Percentiles rank a stretch among this genome's conserved stretches.
phyloP scores from a whole-genome alignment of 1,140 invertebrate genomes.

The Halictus rubicundus region DNA sequence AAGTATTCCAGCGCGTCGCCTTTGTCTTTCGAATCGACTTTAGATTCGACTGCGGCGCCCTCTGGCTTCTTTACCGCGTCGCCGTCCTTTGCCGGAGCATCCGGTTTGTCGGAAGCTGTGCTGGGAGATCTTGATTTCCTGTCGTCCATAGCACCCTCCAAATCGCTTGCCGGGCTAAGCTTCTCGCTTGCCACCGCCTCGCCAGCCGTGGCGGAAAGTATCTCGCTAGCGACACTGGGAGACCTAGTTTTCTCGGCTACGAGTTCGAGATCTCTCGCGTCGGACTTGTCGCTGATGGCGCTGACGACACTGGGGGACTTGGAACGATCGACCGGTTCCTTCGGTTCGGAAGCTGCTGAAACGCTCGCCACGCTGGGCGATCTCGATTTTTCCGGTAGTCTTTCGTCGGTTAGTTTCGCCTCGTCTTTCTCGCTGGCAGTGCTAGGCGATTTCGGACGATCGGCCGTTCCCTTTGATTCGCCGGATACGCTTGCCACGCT shows the following conservation, averaged over 20 bases:
- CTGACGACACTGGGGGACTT: conserved; percentile 38
- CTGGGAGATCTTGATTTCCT: too few species aligned
- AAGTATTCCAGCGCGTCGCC: too few species aligned
- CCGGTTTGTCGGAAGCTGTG: too few species aligned
- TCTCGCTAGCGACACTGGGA: conserved; percentile 21
- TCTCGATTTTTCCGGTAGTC: conserved; percentile 25
- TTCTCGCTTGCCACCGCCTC: too few species aligned
- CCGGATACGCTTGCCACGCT: conserved; percentile 19
- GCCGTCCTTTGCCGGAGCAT: too few species aligned
- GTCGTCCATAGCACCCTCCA: too few species aligned
- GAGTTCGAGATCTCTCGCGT: background rate
- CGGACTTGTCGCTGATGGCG: background rate
- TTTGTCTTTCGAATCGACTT: too few species aligned
- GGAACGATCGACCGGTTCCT: conserved; percentile 17
- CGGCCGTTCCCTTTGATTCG: conserved; percentile 59
- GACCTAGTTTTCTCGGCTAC: conserved; percentile 7
- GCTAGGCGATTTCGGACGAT: conserved; percentile 1
- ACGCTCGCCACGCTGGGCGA: conserved; percentile 40
- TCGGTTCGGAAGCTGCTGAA: background rate
- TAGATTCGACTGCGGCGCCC: too few species aligned
- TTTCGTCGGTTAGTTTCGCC: conserved; percentile 35
- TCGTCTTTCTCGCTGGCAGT: conserved; percentile 56
- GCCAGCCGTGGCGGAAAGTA: too few species aligned
- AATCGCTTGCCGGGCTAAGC: too few species aligned
- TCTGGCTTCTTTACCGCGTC: too few species aligned